These are phyloP conservation scores for Scolanthus callimorphus DNA, from an alignment of 92 coral and sea anemone genomes.

Conservation along the genomic window DNA sequence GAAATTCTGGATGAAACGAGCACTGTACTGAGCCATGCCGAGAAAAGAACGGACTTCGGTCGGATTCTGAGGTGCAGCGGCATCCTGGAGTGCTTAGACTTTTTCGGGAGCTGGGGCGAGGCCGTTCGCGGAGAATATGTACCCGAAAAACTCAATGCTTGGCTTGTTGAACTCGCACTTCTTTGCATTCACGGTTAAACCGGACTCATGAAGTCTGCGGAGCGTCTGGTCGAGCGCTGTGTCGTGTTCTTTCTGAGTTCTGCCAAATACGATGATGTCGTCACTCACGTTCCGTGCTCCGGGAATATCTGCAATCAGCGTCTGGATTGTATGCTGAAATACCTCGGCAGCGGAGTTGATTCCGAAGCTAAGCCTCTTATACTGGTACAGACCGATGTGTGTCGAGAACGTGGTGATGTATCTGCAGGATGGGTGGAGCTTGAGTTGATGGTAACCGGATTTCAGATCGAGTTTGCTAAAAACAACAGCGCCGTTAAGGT, in stretches of 20 bases:
- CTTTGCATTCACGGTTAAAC: too few species aligned
- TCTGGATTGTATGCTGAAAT: slow-evolving; percentile 55
- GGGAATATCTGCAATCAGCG: slow-evolving; percentile 55
- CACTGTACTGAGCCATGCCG: too few species aligned
- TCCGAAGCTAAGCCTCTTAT: slow-evolving; percentile 69
- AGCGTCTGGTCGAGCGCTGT: too few species aligned
- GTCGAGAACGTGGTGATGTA: slow-evolving; percentile 43
- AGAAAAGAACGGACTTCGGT: too few species aligned
- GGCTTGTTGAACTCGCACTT: too few species aligned
- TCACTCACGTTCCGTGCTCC: slow-evolving; percentile 37
- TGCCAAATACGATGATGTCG: slow-evolving; percentile 56
- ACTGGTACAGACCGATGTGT: slow-evolving; percentile 30
- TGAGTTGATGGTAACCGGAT: slow-evolving; percentile 53
- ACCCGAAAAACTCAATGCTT: too few species aligned
- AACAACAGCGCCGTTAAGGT: slow-evolving; percentile 37
- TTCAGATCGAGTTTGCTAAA: slow-evolving; percentile 56
- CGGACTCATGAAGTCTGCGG: too few species aligned
- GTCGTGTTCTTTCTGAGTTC: slow-evolving; percentile 49
- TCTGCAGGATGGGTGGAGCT: slow-evolving; percentile 33
- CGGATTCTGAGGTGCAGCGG: too few species aligned
- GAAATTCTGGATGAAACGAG: too few species aligned
- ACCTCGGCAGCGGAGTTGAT: slow-evolving; percentile 70
- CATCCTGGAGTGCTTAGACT: too few species aligned
- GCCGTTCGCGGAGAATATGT: too few species aligned
- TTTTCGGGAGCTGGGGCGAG: too few species aligned